Evolutionary conservation across 2,888 invertebrate species (phyloP).

Genomic region (Trisateles emortualis): DNA sequence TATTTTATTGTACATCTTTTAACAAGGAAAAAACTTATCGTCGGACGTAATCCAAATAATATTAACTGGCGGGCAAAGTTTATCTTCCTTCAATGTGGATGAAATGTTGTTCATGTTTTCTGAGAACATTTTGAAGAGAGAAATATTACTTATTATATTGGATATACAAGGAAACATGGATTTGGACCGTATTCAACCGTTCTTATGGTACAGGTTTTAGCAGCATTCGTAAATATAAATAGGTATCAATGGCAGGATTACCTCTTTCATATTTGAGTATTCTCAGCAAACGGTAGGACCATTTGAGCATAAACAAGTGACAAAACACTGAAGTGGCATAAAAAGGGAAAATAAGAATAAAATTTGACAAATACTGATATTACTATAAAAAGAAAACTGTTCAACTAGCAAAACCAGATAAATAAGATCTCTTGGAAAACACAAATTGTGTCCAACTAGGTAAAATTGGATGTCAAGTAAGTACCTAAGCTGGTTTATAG

Average conservation of each 20-base stretch:
- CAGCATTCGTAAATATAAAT: conserved; percentile 31
- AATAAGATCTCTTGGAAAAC: conserved; percentile 13
- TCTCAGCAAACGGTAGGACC: conserved; percentile 2
- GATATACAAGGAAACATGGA: conserved; percentile 23
- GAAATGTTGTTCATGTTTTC: conserved; percentile 20
- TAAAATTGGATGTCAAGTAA: conserved; percentile 7
- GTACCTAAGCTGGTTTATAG: conserved; percentile 19
- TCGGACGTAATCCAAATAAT: conserved; percentile 19
- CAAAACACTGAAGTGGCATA: conserved; percentile 11
- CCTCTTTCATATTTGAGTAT: conserved; percentile 16
- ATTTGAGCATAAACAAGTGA: conserved; percentile 14
- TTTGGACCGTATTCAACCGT: conserved; percentile 23
- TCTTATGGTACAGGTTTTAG: conserved; percentile 2
- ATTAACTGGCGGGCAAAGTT: conserved; percentile 18
- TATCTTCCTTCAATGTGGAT: conserved; percentile 11
- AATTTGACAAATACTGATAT: conserved; percentile 49
- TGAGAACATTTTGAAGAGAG: conserved; percentile 10
- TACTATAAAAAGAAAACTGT: conserved; percentile 36
- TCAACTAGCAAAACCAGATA: conserved; percentile 30
- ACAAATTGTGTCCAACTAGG: conserved; percentile 3
- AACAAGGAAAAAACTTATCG: conserved; percentile 7
- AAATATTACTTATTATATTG: conserved; percentile 31
- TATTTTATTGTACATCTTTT: conserved; percentile 5
- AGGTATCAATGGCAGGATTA: conserved; percentile 21
- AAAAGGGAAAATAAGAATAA: conserved; percentile 34